These are phyloP conservation scores for Camarhynchus parvulus DNA, from an alignment of 2,113 vertebrate species.

Conservation along the genomic window DNA sequence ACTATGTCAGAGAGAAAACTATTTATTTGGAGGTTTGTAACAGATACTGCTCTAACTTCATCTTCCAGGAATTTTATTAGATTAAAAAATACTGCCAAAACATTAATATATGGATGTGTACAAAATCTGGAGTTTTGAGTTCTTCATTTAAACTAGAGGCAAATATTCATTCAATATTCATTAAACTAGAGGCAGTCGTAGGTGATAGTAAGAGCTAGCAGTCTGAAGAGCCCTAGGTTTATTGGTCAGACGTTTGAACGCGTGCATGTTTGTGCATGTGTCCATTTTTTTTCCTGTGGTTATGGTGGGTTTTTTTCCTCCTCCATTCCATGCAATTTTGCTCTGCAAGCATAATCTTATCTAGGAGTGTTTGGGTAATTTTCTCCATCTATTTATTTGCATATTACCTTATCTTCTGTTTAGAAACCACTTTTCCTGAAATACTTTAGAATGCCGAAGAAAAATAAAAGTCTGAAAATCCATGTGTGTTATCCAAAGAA, in stretches of 20 bases:
- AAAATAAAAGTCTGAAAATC: conserved; percentile 36
- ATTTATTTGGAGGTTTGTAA: not conserved
- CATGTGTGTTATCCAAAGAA: not conserved
- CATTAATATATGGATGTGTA: not conserved
- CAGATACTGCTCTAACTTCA: conserved; percentile 54
- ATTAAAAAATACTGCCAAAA: conserved; percentile 41
- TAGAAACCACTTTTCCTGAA: conserved; percentile 29
- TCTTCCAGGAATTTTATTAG: conserved; percentile 60
- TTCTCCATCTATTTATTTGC: not conserved
- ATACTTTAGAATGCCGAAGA: not conserved
- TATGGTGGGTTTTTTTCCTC: not conserved
- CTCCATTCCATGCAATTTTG: not conserved
- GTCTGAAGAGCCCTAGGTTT: not conserved
- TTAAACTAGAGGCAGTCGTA: not conserved
- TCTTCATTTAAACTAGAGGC: not conserved
- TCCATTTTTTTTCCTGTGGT: not conserved
- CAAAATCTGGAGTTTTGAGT: not conserved
- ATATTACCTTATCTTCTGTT: conserved; percentile 31
- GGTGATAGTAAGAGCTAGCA: not conserved
- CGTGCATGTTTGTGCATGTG: not conserved
- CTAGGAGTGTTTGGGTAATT: not conserved
- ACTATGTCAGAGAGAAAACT: not conserved
- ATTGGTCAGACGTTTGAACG: not conserved
- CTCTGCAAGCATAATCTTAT: not conserved
- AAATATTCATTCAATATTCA: not conserved